Base-by-base conservation (phyloP, 1,140 invertebrate species). In the Polypedilum pembai region DNA sequence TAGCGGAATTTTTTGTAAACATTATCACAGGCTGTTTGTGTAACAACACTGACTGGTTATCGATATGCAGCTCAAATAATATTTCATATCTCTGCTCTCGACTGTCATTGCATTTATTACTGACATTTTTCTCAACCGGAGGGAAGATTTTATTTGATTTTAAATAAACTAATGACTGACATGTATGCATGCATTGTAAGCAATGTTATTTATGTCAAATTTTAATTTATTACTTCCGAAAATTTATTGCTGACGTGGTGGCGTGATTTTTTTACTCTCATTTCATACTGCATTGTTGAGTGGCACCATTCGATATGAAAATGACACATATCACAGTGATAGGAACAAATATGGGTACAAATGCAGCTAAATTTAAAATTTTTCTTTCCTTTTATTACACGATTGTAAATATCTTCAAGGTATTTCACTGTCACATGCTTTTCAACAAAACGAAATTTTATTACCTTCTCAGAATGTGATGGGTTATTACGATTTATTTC, bases 91-190 rank as follows among this genome's bases (percentile, higher is more conserved):
- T 33, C 24, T 33, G 24, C 5, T 33, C 24, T n/a, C 45, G 45
- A n/a, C 45, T 56, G 45, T 56, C 45, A 56, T 56, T n/a, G 12
- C 45, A 56, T 56, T 56, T n/a, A 56, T 56, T 56, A n/a, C 45
- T 56, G 45, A 56, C 45, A n/a, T 56, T 15, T n/a, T 56, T 15
- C n/a, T 56, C n/a, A 56, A n/a, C 15, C 45, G 15, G 12, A 10
- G 24, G 5, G 24, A 33, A 3, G 4, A 1, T 56, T 12, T 56
- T 12, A n/a, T 56, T 56, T 56, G 45, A 56, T 56, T 45, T 56
- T n/a, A 56, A 56, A 56, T 56, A 56, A 56, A 56, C 45, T 56
- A 56, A 56, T 56, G 45, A 56, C 45, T 56, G 45, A 56, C n/a
- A n/a, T 56, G 45, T n/a, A 56, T 56, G 45, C 45, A 56, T n/a